phyloP scores from a whole-genome alignment of 2,113 vertebrate species.

The Cyanoderma ruficeps region DNA sequence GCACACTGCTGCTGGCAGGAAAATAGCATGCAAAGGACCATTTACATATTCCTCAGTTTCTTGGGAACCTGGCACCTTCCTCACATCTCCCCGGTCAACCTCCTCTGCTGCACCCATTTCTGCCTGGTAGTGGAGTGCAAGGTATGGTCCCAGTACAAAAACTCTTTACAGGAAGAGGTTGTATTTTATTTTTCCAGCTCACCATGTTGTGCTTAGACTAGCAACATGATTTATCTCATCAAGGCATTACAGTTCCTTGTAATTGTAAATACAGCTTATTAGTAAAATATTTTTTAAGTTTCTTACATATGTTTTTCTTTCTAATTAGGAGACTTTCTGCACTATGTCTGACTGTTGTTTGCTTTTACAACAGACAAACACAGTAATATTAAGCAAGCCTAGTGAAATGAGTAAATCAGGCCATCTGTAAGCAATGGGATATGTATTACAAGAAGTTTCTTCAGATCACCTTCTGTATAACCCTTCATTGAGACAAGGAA shows the following conservation, averaged over 20 bases:
- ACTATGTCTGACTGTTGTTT: neutral
- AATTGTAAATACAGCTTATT: constrained; percentile 33
- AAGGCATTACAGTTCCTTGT: constrained; percentile 19
- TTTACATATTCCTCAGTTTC: neutral
- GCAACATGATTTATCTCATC: constrained; percentile 41
- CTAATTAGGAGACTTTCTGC: neutral
- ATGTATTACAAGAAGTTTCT: neutral
- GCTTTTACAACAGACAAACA: constrained; percentile 21
- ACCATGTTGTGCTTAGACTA: constrained; percentile 30
- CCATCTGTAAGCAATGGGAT: neutral
- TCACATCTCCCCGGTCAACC: neutral
- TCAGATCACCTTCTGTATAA: constrained; percentile 44
- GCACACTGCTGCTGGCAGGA: neutral
- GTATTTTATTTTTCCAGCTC: constrained; percentile 47
- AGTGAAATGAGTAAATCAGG: neutral
- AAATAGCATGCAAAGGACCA: neutral
- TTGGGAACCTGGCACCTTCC: neutral
- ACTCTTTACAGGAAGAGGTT: constrained; percentile 35
- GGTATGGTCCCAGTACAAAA: constrained; percentile 26
- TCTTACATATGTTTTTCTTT: neutral
- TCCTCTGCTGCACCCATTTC: neutral
- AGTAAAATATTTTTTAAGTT: neutral
- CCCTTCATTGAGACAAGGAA: constrained; percentile 33
- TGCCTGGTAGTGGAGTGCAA: neutral
- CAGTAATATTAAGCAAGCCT: constrained; percentile 28